Evolutionary conservation across 2,797 vertebrate species (phyloP).

Genomic region (Chromis chromis): DNA sequence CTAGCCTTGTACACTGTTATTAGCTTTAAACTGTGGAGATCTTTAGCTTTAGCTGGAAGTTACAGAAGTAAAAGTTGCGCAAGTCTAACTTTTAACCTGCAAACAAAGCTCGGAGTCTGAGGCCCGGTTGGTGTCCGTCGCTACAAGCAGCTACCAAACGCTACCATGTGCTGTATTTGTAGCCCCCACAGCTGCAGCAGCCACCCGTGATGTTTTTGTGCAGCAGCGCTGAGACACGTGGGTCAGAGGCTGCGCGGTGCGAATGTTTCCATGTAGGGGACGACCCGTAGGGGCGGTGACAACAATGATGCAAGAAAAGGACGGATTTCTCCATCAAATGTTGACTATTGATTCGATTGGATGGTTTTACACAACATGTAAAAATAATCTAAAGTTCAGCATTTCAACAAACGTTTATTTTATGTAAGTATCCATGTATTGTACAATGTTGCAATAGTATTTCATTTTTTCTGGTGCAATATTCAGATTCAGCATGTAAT

Average conservation of each 20-base stretch:
- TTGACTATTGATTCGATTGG: too few species aligned
- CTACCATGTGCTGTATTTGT: slow-evolving; percentile 67
- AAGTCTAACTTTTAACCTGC: background rate
- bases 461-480: too few species aligned
- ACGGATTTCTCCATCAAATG: too few species aligned
- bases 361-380: too few species aligned
- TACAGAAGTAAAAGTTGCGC: background rate
- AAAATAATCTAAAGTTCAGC: too few species aligned
- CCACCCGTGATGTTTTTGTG: slow-evolving; percentile 79
- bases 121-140: slow-evolving; percentile 5
- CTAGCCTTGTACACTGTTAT: too few species aligned
- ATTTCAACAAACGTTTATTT: too few species aligned
- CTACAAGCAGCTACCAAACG: slow-evolving; percentile 1
- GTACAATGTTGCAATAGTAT: too few species aligned
- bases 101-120: background rate
- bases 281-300: slow-evolving; percentile 52
- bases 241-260: slow-evolving; percentile 6
- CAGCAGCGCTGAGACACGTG: slow-evolving; percentile 67
- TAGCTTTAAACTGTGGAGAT: too few species aligned
- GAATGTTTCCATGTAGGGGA: fast-evolving
- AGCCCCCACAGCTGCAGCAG: slow-evolving; percentile 37
- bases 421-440: too few species aligned
- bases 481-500: too few species aligned
- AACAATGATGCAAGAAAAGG: background rate
- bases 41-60: too few species aligned